phyloP scores from a whole-genome alignment of 2,888 invertebrate species.

The Lydus trimaculatus region DNA sequence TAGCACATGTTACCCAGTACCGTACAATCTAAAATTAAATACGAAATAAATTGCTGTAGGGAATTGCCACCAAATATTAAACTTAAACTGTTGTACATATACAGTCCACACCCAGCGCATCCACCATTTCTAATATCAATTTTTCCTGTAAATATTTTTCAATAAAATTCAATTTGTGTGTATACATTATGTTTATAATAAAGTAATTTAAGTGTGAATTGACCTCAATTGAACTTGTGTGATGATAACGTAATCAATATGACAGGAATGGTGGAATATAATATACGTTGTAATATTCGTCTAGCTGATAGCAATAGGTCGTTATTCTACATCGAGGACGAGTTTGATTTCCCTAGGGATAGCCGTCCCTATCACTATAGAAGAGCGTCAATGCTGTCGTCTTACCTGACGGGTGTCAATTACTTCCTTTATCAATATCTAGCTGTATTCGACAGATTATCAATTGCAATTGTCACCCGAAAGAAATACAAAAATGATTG shows the following conservation, averaged over 20 bases:
- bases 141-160: not conserved
- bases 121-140: not conserved
- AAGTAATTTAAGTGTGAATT: not conserved
- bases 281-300: slow-evolving; percentile 1
- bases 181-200: not conserved
- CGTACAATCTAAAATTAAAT: not conserved
- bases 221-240: not conserved
- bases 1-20: not conserved
- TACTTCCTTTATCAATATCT: slow-evolving; percentile 14
- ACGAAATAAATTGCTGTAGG: not conserved
- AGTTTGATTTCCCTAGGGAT: slow-evolving; percentile 17
- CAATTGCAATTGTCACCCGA: not conserved
- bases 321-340: slow-evolving; percentile 9
- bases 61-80: not conserved
- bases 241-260: slow-evolving; percentile 20
- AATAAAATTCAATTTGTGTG: not conserved
- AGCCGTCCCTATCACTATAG: not conserved
- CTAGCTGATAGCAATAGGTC: slow-evolving; percentile 7
- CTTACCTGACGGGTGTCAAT: slow-evolving; percentile 21
- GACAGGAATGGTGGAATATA: slow-evolving; percentile 4
- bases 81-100: not conserved
- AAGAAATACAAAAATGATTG: not conserved
- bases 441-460: not conserved
- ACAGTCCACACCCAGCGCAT: not conserved
- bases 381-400: slow-evolving; percentile 4